phyloP scores from a whole-genome alignment of 2,888 invertebrate species.

The Hemaris fuciformis region DNA sequence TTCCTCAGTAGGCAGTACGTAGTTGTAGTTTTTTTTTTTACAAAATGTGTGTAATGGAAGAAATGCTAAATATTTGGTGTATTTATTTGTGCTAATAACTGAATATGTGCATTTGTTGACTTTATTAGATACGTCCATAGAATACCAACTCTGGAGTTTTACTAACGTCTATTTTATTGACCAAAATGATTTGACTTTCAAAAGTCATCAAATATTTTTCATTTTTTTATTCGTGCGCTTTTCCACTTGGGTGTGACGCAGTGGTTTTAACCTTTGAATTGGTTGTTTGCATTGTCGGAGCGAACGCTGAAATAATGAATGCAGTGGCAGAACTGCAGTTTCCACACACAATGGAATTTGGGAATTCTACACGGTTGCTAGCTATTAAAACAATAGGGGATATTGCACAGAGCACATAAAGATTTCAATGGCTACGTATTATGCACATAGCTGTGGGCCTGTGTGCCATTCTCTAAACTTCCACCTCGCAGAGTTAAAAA shows the following conservation, averaged over 20 bases:
- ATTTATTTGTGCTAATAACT: too few species aligned
- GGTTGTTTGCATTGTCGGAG: slow-evolving; percentile 31
- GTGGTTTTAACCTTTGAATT: slow-evolving; percentile 17
- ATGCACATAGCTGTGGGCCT: slow-evolving; percentile 15
- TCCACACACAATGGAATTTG: slow-evolving; percentile 60
- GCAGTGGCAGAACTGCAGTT: slow-evolving; percentile 38
- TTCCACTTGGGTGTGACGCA: background rate
- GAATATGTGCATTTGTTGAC: too few species aligned
- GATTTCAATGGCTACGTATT: slow-evolving; percentile 24
- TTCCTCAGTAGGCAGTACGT: too few species aligned
- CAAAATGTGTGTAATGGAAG: too few species aligned
- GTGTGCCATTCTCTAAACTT: background rate
- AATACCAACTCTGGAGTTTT: too few species aligned
- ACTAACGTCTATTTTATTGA: background rate
- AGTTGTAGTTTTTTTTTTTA: too few species aligned
- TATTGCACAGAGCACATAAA: slow-evolving; percentile 22
- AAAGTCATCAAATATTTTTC: background rate
- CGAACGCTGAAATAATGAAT: slow-evolving; percentile 49
- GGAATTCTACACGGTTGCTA: slow-evolving; percentile 47
- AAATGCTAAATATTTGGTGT: too few species aligned
- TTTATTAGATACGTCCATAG: too few species aligned
- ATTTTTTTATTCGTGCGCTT: background rate
- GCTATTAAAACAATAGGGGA: slow-evolving; percentile 57
- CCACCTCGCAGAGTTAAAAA: background rate
- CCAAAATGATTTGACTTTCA: background rate